Evolutionary conservation across 2,113 vertebrate species (phyloP), one percentile per base, ranked within the genome.

Genomic region (Patagioenas fasciata): DNA sequence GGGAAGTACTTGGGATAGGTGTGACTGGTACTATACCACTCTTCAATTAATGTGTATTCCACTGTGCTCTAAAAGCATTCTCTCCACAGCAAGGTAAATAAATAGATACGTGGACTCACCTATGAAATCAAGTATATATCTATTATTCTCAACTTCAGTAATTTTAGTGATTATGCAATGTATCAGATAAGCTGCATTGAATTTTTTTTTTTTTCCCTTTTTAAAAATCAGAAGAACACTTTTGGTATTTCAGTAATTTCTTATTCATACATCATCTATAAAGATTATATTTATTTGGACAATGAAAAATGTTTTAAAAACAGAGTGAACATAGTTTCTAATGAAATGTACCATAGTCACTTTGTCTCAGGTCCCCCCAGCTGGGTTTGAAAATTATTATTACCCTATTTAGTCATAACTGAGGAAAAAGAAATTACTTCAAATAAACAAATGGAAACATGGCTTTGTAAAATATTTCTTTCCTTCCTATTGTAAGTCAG

Each of bases 371-470:
- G 15, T 53, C 61, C 9, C 2, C 18, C 8, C 15, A 83, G 21
- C 10, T 47, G 26, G 7, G 36, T 50, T 51, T 91, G 24, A 9
- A 78, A 88, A 24, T 13, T 50, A 65, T 15, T 72, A 75, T 60
- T 40, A 40, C 62, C 19, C 54, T 29, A 18, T 28, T 64, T 61
- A 86, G 21, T 56, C 9, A 66, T 56, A 95, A 72, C 47, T 38
- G 58, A 89, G 70, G 15, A 56, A 79, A 50, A 69, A 88, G 0
- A 38, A 65, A 79, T 29, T 7, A 36, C 74, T 34, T 95, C 62
- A 91, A 69, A 86, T 36, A 95, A 94, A 71, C 28, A 95, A 40
- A 86, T 53, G 11, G 42, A 97, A 96, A 71, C 20, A 57, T 1
- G 31, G 38, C 6, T 84, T 92, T 95, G 47, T 66, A 67, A 57